These are phyloP conservation scores for Flabesymbios commensalis DNA, from an alignment of 2,888 invertebrate genomes.

Conservation along the genomic window DNA sequence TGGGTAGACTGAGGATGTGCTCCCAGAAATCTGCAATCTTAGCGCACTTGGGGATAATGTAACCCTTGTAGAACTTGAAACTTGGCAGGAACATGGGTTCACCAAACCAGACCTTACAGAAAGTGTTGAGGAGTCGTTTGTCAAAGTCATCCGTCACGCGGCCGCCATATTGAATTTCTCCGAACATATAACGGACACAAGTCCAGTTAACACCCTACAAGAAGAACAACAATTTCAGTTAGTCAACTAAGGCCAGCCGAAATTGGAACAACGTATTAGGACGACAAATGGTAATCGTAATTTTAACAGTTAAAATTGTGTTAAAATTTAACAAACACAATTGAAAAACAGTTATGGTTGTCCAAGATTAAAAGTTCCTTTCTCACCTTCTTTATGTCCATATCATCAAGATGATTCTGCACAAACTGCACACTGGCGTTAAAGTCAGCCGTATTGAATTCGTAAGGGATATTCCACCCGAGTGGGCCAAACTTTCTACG, in stretches of 20 bases:
- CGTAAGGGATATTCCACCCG: conserved; percentile 50
- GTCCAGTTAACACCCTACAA: conserved; percentile 60
- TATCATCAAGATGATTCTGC: conserved; percentile 52
- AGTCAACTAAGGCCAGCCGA: too few relatives aligned
- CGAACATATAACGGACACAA: conserved; percentile 62
- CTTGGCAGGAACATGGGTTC: conserved; percentile 58
- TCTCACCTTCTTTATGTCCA: conserved; percentile 60
- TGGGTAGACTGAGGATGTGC: conserved; percentile 54
- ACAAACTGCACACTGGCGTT: conserved; percentile 47
- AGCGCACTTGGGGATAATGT: conserved; percentile 57
- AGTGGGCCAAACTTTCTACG: conserved; percentile 61
- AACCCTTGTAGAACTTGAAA: conserved; percentile 60
- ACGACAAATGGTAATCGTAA: too few relatives aligned
- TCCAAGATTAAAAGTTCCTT: too few relatives aligned
- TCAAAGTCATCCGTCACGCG: conserved; percentile 63
- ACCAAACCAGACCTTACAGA: conserved; percentile 61
- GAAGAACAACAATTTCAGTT: background rate
- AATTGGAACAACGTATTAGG: too few relatives aligned
- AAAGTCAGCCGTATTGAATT: conserved; percentile 45
- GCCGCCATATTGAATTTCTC: conserved; percentile 63
- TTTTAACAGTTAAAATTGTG: too few relatives aligned
- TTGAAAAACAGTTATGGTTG: too few relatives aligned
- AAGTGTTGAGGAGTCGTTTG: conserved; percentile 61
- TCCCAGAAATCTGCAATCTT: conserved; percentile 56
- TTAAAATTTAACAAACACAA: too few relatives aligned